Evolutionary conservation across 2,888 invertebrate genomes (phyloP).

Genomic region (Phorcus lineatus): DNA sequence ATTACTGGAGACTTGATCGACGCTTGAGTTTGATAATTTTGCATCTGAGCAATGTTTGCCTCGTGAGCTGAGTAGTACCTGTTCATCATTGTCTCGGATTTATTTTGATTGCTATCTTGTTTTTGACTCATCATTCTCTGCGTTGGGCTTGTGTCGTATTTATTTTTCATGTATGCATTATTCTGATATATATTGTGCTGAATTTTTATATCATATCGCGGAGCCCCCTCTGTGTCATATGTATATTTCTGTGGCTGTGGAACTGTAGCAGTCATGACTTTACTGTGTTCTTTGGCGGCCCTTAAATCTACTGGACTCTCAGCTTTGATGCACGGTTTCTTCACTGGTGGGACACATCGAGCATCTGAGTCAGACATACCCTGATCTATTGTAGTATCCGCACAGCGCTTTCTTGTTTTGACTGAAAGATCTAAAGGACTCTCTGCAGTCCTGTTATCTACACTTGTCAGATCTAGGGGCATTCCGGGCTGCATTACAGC

Average conservation of each 20-base stretch:
- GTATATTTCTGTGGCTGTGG: not conserved
- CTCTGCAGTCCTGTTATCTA: constrained; percentile 13
- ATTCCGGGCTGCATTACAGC: constrained; percentile 15
- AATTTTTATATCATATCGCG: not conserved
- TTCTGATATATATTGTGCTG: not conserved
- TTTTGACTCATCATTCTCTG: not conserved
- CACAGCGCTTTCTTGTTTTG: constrained; percentile 33
- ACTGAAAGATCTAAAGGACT: constrained; percentile 36
- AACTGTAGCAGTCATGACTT: not conserved
- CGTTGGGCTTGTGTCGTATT: not conserved
- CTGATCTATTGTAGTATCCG: constrained; percentile 30
- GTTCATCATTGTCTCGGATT: not conserved
- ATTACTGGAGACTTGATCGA: not conserved
- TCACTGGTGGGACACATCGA: not conserved
- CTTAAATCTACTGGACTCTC: not conserved
- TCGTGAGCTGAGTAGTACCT: not conserved
- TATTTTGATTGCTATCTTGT: not conserved
- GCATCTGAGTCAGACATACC: not conserved
- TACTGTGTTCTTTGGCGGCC: not conserved
- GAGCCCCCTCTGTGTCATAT: not conserved
- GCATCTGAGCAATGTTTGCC: not conserved
- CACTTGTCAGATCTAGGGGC: constrained; percentile 31
- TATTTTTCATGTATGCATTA: constrained; percentile 6
- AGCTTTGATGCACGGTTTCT: not conserved
- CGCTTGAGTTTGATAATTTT: not conserved